A percentile compares a stretch with the other conserved stretches of the same genome.
phyloP scores from a whole-genome alignment of 2,888 invertebrate genomes.

The Synanthedon myopaeformis region DNA sequence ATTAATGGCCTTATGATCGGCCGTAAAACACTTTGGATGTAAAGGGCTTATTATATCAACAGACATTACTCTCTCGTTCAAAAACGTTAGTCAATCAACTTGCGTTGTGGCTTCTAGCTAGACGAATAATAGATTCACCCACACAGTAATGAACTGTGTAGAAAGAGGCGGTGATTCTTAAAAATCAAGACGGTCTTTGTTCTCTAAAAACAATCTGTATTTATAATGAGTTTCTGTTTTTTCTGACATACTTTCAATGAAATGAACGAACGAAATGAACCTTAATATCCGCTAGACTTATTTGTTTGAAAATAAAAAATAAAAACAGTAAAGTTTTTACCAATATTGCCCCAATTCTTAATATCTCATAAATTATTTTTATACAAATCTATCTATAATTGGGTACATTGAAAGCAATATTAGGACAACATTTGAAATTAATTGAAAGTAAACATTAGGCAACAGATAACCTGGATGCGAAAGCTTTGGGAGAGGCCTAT shows the following conservation, averaged over 20 bases:
- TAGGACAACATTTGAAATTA: no score
- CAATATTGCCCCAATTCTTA: no score
- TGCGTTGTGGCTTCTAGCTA: slow-evolving; percentile 8
- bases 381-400: no score
- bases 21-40: slow-evolving; percentile 60
- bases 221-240: slow-evolving; percentile 1
- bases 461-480: no score
- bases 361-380: no score
- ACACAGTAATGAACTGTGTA: slow-evolving; percentile 3
- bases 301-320: no score
- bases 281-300: no score
- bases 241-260: background rate
- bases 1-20: slow-evolving; percentile 58
- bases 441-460: no score
- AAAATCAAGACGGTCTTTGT: background rate
- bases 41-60: slow-evolving; percentile 39
- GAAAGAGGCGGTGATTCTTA: background rate
- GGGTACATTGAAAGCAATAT: no score
- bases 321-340: no score
- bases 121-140: slow-evolving; percentile 8
- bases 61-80: slow-evolving; percentile 25
- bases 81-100: slow-evolving; percentile 29
- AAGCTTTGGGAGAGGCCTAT: no score
- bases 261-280: no score
- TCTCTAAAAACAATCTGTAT: background rate